phyloP scores from a whole-genome alignment of 2,888 invertebrate genomes.

The Lycaena phlaeas region DNA sequence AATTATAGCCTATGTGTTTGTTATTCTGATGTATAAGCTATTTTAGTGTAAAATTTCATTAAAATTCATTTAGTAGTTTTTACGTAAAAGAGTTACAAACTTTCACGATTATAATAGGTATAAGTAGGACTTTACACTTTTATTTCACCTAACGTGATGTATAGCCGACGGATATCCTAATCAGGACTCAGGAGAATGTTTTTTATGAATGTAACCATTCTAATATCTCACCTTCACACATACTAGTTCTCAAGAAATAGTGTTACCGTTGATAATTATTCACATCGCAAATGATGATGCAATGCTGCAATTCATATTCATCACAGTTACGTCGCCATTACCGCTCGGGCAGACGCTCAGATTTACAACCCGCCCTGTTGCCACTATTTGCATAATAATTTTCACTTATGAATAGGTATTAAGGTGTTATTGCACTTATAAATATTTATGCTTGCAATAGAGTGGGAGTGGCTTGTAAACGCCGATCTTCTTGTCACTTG shows the following conservation, averaged over 20 bases:
- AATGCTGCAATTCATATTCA: constrained; percentile 25
- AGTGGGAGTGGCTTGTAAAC: constrained; percentile 40
- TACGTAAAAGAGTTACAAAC: no score
- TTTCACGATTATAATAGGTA: no score
- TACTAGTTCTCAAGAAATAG: constrained; percentile 7
- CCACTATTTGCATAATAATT: constrained; percentile 70
- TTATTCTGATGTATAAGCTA: no score
- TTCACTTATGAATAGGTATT: constrained; percentile 72
- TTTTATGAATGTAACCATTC: no score
- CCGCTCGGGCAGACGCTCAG: constrained; percentile 40
- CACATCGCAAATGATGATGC: constrained; percentile 18
- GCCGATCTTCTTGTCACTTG: constrained; percentile 52
- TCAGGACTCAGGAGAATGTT: no score
- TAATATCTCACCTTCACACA: not conserved
- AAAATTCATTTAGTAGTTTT: no score
- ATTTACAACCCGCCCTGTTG: constrained; percentile 52
- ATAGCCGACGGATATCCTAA: no score
- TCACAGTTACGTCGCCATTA: constrained; percentile 39
- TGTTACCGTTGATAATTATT: constrained; percentile 14
- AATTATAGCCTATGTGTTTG: no score
- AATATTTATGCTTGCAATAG: constrained; percentile 54
- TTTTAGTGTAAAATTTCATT: no score
- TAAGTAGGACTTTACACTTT: no score
- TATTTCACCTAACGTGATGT: no score
- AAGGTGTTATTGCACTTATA: constrained; percentile 65